Percentiles rank a stretch among this genome's conserved stretches.
Evolutionary conservation across 1,140 invertebrate species (phyloP).

Genomic region (Platyura marginata): DNA sequence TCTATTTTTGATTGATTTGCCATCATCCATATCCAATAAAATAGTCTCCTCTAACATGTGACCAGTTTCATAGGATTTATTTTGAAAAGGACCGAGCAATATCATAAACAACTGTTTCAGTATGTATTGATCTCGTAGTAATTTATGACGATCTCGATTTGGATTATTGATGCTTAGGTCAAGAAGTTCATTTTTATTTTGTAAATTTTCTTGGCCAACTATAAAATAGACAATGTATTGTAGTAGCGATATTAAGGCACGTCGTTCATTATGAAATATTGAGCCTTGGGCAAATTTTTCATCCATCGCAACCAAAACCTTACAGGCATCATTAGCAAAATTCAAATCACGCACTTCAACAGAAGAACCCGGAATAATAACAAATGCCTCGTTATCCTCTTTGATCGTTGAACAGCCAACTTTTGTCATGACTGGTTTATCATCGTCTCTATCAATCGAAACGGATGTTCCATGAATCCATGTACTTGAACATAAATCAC

Average conservation of each 20-base stretch:
- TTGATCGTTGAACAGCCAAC: conserved; percentile 85
- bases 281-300: conserved; percentile 68
- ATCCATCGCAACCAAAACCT: conserved; percentile 73
- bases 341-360: conserved; percentile 95
- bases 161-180: conserved; percentile 78
- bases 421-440: conserved; percentile 96
- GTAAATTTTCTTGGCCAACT: conserved; percentile 86
- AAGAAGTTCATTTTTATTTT: conserved; percentile 85
- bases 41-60: conserved; percentile 11
- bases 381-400: conserved; percentile 98
- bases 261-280: conserved; percentile 83
- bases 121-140: conserved; percentile 94
- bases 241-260: conserved; percentile 71
- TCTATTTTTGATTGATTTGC: conserved; percentile 11
- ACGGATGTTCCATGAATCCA: conserved; percentile 95
- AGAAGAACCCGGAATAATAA: conserved; percentile 83
- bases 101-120: conserved; percentile 91
- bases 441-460: conserved; percentile 90
- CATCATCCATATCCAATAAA: conserved; percentile 4
- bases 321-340: conserved; percentile 98
- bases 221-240: conserved; percentile 97
- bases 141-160: conserved; percentile 89
- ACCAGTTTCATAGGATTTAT: conserved; percentile 32
- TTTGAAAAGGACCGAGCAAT: conserved; percentile 65
- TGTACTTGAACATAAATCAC: conserved; percentile 80